A percentile compares a stretch with the other conserved stretches of the same genome.
These are phyloP conservation scores for Tragelaphus scriptus DNA, from an alignment of 2,113 vertebrate species.

Conservation along the genomic window DNA sequence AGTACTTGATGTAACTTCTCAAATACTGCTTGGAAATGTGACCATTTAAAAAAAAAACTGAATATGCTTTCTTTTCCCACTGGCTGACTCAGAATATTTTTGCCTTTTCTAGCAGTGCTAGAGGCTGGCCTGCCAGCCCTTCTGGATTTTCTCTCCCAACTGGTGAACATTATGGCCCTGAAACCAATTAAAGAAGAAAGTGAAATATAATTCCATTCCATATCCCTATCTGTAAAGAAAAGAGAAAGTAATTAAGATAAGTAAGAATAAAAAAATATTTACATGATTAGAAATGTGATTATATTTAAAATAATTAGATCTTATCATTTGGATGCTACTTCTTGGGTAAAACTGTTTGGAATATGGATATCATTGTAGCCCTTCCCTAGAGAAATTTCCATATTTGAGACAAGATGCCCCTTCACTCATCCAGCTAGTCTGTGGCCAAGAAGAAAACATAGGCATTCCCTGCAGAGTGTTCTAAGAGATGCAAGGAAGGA, in stretches of 20 bases:
- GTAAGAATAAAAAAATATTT: neutral
- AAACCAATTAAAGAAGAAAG: slow-evolving; percentile 27
- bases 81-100: neutral
- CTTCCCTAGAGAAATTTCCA: neutral
- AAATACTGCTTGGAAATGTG: neutral
- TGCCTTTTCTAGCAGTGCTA: slow-evolving; percentile 17
- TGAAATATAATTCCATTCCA: slow-evolving; percentile 20
- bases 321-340: neutral
- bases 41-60: neutral
- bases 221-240: neutral
- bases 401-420: neutral
- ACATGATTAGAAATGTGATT: slow-evolving; percentile 3
- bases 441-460: neutral
- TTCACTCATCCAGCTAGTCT: neutral
- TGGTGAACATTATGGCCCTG: neutral
- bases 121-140: neutral
- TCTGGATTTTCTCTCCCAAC: slow-evolving; percentile 19
- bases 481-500: neutral
- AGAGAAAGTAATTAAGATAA: neutral
- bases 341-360: neutral
- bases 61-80: slow-evolving; percentile 3
- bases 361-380: neutral
- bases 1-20: neutral
- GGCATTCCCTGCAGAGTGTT: neutral
- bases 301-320: slow-evolving; percentile 4